Percentiles rank a stretch among this genome's conserved stretches.
Conservation (phyloP, 2,888 invertebrate genomes). For the Rapana venosa region DNA sequence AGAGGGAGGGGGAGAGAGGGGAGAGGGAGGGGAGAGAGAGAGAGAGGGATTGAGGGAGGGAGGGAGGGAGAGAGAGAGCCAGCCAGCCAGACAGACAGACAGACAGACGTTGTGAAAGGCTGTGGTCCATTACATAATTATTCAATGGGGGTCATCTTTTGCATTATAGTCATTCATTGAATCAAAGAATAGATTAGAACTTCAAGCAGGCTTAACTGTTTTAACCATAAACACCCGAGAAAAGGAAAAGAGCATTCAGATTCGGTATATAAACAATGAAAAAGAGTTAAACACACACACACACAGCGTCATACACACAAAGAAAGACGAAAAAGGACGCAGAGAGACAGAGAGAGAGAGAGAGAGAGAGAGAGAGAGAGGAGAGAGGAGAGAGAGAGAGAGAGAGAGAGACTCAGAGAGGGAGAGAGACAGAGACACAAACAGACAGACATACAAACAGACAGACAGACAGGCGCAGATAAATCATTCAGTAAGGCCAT, state of each 20-base stretch:
- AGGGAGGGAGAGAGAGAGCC: background rate
- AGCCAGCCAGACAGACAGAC: background rate
- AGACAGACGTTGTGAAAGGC: background rate
- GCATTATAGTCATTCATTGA: too few species aligned
- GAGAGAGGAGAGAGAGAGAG: background rate
- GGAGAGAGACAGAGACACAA: background rate
- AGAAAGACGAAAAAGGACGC: background rate
- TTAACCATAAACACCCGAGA: too few species aligned
- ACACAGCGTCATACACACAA: background rate
- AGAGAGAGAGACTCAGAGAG: background rate
- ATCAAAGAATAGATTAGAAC: too few species aligned
- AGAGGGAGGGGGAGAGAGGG: background rate
- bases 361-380: slow-evolving; percentile 24
- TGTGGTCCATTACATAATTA: too few species aligned
- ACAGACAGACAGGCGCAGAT: background rate
- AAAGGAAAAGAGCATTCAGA: too few species aligned
- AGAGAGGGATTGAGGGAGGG: background rate
- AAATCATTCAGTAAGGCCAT: too few species aligned
- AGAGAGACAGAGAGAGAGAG: slow-evolving; percentile 26
- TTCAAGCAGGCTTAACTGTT: too few species aligned
- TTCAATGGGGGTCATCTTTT: too few species aligned
- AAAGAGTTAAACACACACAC: too few species aligned
- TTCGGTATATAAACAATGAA: too few species aligned
- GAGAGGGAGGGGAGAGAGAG: background rate
- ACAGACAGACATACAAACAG: background rate